Percentiles rank a stretch among this genome's conserved stretches.
These are phyloP conservation scores for Rhynchopsitta pachyrhyncha DNA, from an alignment of 2,113 vertebrate species.

Conservation along the genomic window DNA sequence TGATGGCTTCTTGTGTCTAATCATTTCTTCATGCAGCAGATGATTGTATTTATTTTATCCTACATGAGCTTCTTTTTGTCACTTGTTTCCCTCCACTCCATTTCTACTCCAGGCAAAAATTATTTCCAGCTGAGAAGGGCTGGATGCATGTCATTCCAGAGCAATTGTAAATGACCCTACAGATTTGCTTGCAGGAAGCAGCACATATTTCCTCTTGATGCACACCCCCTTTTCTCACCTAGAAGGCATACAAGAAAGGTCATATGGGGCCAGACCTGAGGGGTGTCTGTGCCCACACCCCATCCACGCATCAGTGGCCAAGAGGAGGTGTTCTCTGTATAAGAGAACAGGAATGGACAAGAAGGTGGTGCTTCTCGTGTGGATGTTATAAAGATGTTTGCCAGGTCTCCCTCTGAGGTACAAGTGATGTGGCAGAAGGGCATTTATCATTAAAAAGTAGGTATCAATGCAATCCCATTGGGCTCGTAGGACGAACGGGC, in stretches of 20 bases:
- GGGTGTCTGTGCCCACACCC: neutral
- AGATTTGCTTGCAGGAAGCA: neutral
- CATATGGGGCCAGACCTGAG: neutral
- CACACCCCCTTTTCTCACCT: neutral
- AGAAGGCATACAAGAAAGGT: neutral
- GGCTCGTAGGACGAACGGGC: neutral
- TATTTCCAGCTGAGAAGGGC: constrained; percentile 33
- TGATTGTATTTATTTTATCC: neutral
- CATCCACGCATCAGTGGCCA: neutral
- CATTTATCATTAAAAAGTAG: neutral
- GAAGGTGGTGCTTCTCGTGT: neutral
- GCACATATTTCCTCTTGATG: neutral
- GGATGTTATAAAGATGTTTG: neutral
- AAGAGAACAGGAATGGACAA: neutral
- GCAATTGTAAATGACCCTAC: neutral
- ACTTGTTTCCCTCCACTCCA: neutral
- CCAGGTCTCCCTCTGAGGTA: neutral
- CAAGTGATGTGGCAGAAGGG: neutral
- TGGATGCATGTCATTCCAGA: neutral
- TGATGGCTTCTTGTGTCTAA: neutral
- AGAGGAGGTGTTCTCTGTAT: neutral
- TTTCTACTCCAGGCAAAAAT: constrained; percentile 43
- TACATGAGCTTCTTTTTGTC: neutral
- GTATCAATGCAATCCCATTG: neutral
- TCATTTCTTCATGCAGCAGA: constrained; percentile 25